Evolutionary conservation across 2,113 vertebrate genomes (phyloP), one percentile per base, ranked within the genome.

Genomic region (Rhagologus leucostigma): DNA sequence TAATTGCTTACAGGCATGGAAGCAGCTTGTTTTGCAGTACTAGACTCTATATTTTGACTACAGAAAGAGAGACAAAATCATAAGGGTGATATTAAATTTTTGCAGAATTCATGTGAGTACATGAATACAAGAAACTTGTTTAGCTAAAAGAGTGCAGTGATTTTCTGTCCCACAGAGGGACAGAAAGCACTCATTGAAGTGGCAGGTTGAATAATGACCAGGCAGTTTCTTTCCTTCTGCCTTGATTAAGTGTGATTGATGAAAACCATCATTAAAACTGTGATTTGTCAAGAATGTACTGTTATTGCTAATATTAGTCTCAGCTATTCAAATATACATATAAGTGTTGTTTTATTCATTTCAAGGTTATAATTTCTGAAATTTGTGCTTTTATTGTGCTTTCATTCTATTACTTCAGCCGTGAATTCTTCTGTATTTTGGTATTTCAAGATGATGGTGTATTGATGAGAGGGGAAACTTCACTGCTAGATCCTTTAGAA

Each of bases 131-230:
- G 41, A 84, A 95, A 29, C 18, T 91, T 94, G n/a, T 97, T 96
- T 97, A 97, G 90, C 97, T 95, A 87, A 90, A 95, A 75, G 37
- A 95, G 80, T 93, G 95, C 98, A 97, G 98, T 98, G 96, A 97
- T 98, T 98, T 97, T 98, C 71, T 97, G 88, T 98, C 97, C 98
- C 97, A 97, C 95, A 96, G 90, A 96, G 95, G 90, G 97, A 95
- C 52, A 96, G 87, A 97, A 97, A 97, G 82, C 91, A 92, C 93
- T 97, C 53, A 87, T 65, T 94, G 85, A 56, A 95, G 75, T 96
- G 90, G 77, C 80, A 97, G 93, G 42, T 96, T 98, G 96, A 97
- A 67, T 98, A 97, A 97, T 97, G 94, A 94, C 71, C 95, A 95
- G 91, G 93, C 92, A 90, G 91, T 86, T 96, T 96, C 91, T 97